These are phyloP conservation scores for Dipodomys stephensi DNA, from an alignment of 2,113 vertebrate genomes.

Conservation along the genomic window DNA sequence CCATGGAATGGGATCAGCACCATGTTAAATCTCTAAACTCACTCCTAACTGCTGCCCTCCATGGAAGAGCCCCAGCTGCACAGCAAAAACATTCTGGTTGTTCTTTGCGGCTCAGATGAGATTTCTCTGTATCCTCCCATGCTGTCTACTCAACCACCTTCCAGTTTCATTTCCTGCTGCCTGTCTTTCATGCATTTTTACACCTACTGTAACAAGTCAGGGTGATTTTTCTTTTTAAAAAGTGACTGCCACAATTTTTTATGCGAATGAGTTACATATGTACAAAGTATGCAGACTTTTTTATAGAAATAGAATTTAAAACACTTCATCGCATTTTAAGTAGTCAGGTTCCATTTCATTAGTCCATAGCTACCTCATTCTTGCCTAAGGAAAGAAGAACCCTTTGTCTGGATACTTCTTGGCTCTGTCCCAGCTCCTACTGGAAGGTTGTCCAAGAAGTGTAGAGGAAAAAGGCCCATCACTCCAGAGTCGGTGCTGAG, in stretches of 20 bases:
- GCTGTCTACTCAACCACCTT: accelerated
- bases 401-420: background rate
- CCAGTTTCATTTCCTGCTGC: background rate
- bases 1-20: background rate
- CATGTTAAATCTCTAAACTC: background rate
- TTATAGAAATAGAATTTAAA: background rate
- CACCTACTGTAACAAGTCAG: background rate
- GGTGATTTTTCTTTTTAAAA: background rate
- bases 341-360: background rate
- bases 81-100: background rate
- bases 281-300: background rate
- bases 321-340: background rate
- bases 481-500: background rate
- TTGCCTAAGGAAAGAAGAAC: slow-evolving; percentile 1
- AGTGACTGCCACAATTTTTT: background rate
- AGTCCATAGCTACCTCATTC: background rate
- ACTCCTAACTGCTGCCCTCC: background rate
- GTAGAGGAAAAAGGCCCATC: background rate
- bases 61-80: background rate
- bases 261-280: background rate
- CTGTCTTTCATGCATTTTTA: background rate
- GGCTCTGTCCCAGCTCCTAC: background rate
- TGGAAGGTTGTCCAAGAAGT: background rate
- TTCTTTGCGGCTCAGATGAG: background rate
- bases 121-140: background rate